A percentile compares a stretch with the other conserved stretches of the same genome.
Conservation (phyloP, 2,113 vertebrate genomes). For the Oryzias javanicus region DNA sequence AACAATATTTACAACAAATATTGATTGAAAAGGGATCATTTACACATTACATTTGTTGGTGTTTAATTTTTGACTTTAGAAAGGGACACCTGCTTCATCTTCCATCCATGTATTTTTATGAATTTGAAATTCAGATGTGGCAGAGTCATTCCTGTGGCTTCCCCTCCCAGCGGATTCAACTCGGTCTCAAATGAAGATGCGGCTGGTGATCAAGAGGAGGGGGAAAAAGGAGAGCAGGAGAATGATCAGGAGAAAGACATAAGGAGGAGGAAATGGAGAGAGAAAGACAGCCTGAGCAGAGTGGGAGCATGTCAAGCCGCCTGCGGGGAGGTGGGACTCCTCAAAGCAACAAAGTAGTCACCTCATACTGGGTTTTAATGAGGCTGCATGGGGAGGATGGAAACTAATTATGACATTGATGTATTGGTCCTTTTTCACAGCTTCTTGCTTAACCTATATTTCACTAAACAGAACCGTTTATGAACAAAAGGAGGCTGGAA, state of each 20-base stretch:
- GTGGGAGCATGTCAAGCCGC: constrained; percentile 53
- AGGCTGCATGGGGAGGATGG: constrained; percentile 57
- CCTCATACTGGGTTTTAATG: constrained; percentile 66
- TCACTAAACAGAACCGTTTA: constrained; percentile 26
- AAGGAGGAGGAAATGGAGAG: constrained; percentile 14
- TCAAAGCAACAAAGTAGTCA: constrained; percentile 58
- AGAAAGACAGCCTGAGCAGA: constrained; percentile 31
- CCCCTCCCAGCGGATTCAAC: constrained; percentile 36
- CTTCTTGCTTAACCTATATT: constrained; percentile 25
- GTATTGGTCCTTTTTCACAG: constrained; percentile 41
- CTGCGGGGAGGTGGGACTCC: constrained; percentile 46
- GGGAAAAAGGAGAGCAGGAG: constrained; percentile 3
- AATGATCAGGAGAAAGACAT: neutral
- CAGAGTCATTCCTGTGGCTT: constrained; percentile 48
- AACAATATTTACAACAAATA: too few species aligned
- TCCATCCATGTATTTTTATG: constrained; percentile 15
- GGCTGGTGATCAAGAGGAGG: constrained; percentile 2
- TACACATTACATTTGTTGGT: too few species aligned
- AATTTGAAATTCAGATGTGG: constrained; percentile 54
- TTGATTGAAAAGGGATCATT: too few species aligned
- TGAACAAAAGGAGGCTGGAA: constrained; percentile 33
- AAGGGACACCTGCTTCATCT: neutral
- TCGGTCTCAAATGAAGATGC: constrained; percentile 24
- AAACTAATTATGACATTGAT: constrained; percentile 69
- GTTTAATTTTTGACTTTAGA: too few species aligned